phyloP scores from a whole-genome alignment of 2,797 vertebrate genomes.

The Lemur catta region DNA sequence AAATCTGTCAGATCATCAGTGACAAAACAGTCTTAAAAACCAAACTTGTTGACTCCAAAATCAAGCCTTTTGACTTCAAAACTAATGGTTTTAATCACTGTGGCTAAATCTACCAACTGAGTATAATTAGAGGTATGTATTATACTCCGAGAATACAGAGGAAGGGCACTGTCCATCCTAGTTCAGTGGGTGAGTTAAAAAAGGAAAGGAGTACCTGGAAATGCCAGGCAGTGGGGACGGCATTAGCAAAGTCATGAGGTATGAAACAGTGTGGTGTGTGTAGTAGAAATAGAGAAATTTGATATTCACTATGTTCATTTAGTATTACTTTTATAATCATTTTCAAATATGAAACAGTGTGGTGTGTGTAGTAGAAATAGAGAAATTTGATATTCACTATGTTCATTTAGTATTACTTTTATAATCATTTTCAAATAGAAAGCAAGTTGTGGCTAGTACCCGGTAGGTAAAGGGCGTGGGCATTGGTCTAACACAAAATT shows the following conservation, averaged over 20 bases:
- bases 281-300: too few relatives aligned
- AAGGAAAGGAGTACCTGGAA: not conserved
- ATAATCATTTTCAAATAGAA: too few relatives aligned
- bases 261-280: too few relatives aligned
- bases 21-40: not conserved
- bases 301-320: too few relatives aligned
- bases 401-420: too few relatives aligned
- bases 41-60: not conserved
- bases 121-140: not conserved
- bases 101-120: not conserved
- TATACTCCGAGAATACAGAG: not conserved
- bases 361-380: too few relatives aligned
- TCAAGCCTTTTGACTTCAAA: not conserved
- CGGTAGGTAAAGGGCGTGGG: not conserved
- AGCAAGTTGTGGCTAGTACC: too few relatives aligned
- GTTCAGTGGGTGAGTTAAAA: not conserved
- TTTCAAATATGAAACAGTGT: too few relatives aligned
- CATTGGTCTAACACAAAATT: not conserved
- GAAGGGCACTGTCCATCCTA: not conserved
- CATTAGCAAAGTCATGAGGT: too few relatives aligned
- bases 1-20: not conserved
- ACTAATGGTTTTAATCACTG: not conserved
- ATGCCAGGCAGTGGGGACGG: too few relatives aligned
- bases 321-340: too few relatives aligned
- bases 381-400: too few relatives aligned